Base-by-base conservation (phyloP, 2,113 vertebrate genomes). In the Sander lucioperca region DNA sequence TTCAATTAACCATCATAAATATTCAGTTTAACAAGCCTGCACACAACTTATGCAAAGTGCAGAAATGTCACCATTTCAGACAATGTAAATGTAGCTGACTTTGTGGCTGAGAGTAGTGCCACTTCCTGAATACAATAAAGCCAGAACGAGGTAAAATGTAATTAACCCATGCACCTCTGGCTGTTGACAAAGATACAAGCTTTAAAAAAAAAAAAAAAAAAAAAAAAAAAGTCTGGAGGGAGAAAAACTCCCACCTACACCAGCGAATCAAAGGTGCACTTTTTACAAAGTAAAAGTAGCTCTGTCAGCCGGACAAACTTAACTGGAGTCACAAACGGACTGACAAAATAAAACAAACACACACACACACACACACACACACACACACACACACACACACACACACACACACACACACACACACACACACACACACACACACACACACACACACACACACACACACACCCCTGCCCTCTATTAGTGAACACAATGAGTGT, bases 401-500 rank as follows among this genome's bases (percentile, higher is more conserved):
- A 25, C 25, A 25, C 25, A 25, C 25, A 25, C 25, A 25, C 25
- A 25, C 25, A 25, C 25, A 25, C 25, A 25, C 25, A 25, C 25
- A 25, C 25, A 25, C 25, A 25, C 25, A 25, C 25, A 25, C 77
- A 86, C 68, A 54, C 84, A 91, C 83, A 90, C 80, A 87, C 64
- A 53, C 84, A 90, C 82, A 90, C 80, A 84, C 63, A 48, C 86
- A 91, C 80, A 90, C 80, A 86, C 64, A 39, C 83, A 73, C 59
- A 53, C 86, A 90, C 82, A 64, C 86, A 19, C 83, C 56, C 82
- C 87, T 89, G 91, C 89, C 89, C 90, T 91, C 90, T 79, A 93
- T 93, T 93, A 93, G 84, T 57, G 80, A 83, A 43, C 89, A 94
- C 91, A 90, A 91, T 88, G 88, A 85, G 75, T 77, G 84, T 87